A percentile compares a stretch with the other conserved stretches of the same genome.
Conservation (phyloP, 2,888 invertebrate genomes). For the Cheilosia vulpina region DNA sequence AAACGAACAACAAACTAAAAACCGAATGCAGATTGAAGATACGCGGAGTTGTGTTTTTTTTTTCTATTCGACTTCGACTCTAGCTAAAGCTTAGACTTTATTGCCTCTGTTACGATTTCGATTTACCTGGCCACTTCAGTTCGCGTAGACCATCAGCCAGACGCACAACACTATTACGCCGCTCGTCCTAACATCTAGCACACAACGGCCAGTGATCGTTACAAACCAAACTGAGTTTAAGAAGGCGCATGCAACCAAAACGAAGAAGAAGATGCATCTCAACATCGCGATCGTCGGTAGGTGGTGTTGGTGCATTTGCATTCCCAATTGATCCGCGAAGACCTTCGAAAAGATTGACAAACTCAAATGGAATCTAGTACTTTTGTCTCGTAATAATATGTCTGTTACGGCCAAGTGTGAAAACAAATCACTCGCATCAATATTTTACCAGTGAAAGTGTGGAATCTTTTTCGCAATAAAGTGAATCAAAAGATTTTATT, state of each 20-base stretch:
- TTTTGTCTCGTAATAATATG: neutral
- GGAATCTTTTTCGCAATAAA: conserved; percentile 47
- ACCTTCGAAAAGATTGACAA: neutral
- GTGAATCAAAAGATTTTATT: conserved; percentile 47
- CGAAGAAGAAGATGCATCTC: conserved; percentile 33
- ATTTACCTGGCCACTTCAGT: conserved; percentile 71
- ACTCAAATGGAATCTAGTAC: neutral
- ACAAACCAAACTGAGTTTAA: conserved; percentile 34
- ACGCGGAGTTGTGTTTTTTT: neutral
- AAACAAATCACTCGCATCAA: conserved; percentile 48
- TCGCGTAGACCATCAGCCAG: conserved; percentile 69
- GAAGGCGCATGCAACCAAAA: conserved; percentile 14
- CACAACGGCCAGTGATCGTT: conserved; percentile 54
- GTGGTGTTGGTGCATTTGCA: conserved; percentile 9
- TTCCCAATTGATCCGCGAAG: conserved; percentile 11
- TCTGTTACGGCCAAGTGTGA: conserved; percentile 11
- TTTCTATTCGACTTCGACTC: conserved; percentile 15
- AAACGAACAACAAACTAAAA: conserved; percentile 22
- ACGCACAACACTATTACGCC: conserved; percentile 55
- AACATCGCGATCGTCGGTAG: conserved; percentile 22
- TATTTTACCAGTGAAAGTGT: conserved; percentile 71
- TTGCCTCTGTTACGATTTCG: conserved; percentile 72
- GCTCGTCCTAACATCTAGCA: conserved; percentile 46
- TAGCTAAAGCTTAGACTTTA: conserved; percentile 61
- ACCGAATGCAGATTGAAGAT: conserved; percentile 23